Evolutionary conservation across 2,888 invertebrate genomes (phyloP).

Genomic region (Junonia oenone): DNA sequence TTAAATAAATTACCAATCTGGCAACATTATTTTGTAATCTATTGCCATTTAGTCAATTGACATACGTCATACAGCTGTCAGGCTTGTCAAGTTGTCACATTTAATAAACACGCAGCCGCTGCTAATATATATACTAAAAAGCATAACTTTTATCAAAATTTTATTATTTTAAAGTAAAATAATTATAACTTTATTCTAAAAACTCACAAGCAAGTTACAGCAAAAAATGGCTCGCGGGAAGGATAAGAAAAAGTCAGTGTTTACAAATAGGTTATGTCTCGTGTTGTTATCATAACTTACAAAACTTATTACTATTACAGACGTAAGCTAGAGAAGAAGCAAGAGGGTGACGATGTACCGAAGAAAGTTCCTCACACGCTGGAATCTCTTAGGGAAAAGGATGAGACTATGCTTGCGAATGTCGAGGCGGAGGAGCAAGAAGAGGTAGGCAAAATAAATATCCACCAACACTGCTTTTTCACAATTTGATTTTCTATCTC

Average conservation of each 20-base stretch:
- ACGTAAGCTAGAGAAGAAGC: slow-evolving; percentile 69
- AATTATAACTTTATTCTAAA: neutral
- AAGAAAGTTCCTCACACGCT: slow-evolving; percentile 90
- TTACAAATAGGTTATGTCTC: slow-evolving; percentile 23
- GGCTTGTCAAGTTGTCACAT: too few species aligned
- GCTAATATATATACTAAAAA: too few species aligned
- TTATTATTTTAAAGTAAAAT: too few species aligned
- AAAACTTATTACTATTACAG: slow-evolving; percentile 37
- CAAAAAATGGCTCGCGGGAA: slow-evolving; percentile 69
- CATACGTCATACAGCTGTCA: too few species aligned
- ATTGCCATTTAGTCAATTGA: too few species aligned
- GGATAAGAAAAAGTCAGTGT: slow-evolving; percentile 71
- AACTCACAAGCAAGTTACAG: neutral
- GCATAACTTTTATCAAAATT: too few species aligned
- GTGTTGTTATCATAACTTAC: slow-evolving; percentile 6
- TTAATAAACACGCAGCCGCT: too few species aligned
- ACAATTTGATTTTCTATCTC: too few species aligned
- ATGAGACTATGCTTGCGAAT: slow-evolving; percentile 92
- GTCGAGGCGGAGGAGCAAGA: slow-evolving; percentile 88
- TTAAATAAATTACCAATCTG: too few species aligned
- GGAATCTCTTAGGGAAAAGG: slow-evolving; percentile 93
- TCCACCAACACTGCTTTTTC: neutral
- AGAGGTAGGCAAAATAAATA: slow-evolving; percentile 70
- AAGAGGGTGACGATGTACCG: slow-evolving; percentile 70
- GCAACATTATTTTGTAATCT: too few species aligned